These are phyloP conservation scores for Conops quadrifasciatus DNA, from an alignment of 2,888 invertebrate species.

Conservation along the genomic window DNA sequence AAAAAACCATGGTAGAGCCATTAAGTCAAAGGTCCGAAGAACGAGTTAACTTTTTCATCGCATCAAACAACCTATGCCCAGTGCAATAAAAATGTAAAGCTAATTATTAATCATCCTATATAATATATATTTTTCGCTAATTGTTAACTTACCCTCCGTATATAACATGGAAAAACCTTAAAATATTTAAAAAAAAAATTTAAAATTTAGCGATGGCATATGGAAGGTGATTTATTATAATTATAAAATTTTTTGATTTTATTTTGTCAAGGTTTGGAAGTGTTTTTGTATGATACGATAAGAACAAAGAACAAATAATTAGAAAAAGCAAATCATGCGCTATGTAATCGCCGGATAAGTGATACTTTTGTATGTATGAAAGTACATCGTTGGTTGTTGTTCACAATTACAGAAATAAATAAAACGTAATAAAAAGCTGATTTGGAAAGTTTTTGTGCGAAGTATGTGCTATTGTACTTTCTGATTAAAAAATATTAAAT, in stretches of 20 bases:
- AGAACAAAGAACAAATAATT: constrained; percentile 5
- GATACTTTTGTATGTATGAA: not conserved
- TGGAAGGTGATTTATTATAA: not conserved
- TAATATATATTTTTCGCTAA: not conserved
- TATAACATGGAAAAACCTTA: not conserved
- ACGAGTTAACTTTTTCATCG: not conserved
- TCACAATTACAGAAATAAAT: constrained; percentile 26
- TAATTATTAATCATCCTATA: not conserved
- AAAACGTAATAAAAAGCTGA: constrained; percentile 19
- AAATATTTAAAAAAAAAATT: constrained; percentile 12
- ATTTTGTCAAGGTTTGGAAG: constrained; percentile 12
- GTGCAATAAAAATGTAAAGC: not conserved
- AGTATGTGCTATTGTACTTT: no score
- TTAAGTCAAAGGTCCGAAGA: not conserved
- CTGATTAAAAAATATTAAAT: no score
- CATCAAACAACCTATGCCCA: not conserved
- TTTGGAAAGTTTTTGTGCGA: not conserved
- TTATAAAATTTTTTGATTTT: not conserved
- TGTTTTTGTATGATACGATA: constrained; percentile 21
- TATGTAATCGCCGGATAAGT: constrained; percentile 11
- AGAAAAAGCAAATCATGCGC: not conserved
- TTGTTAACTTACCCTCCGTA: not conserved
- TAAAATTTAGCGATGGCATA: not conserved
- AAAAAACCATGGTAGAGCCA: not conserved
- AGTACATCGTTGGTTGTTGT: not conserved